A percentile compares a stretch with the other conserved stretches of the same genome.
Conservation (phyloP, 2,888 invertebrate species). For the Nemotelus nigrinus region DNA sequence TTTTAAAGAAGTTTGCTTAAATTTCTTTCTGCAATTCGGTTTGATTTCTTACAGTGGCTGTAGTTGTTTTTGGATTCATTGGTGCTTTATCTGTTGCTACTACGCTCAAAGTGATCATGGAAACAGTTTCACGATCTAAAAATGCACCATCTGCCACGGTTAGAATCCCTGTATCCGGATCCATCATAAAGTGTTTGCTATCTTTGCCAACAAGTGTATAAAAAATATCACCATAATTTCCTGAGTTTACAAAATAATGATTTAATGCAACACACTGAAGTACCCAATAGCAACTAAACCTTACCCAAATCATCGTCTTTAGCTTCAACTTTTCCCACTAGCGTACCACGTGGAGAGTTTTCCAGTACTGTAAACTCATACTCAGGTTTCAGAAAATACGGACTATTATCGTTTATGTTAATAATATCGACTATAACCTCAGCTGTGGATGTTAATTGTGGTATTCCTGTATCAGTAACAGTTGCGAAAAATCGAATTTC, state of each 20-base stretch:
- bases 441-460: slow-evolving; percentile 82
- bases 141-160: slow-evolving; percentile 76
- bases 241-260: slow-evolving; percentile 58
- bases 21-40: slow-evolving; percentile 24
- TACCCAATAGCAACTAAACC: background rate
- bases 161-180: slow-evolving; percentile 77
- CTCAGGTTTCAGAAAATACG: slow-evolving; percentile 74
- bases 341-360: slow-evolving; percentile 78
- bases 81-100: slow-evolving; percentile 85
- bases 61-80: slow-evolving; percentile 72
- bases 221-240: slow-evolving; percentile 78
- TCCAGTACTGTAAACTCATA: slow-evolving; percentile 81
- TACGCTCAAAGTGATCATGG: slow-evolving; percentile 79
- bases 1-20: slow-evolving; percentile 32
- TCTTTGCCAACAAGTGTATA: slow-evolving; percentile 82
- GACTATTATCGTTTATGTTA: slow-evolving; percentile 90
- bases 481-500: slow-evolving; percentile 80
- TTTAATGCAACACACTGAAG: background rate
- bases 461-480: slow-evolving; percentile 88
- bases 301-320: slow-evolving; percentile 80
- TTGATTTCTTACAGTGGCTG: slow-evolving; percentile 73
- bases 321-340: slow-evolving; percentile 78
- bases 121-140: slow-evolving; percentile 80
- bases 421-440: slow-evolving; percentile 79
- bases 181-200: slow-evolving; percentile 78